These are phyloP conservation scores for Alouatta palliata DNA, from an alignment of 2,113 vertebrate species.

Conservation along the genomic window DNA sequence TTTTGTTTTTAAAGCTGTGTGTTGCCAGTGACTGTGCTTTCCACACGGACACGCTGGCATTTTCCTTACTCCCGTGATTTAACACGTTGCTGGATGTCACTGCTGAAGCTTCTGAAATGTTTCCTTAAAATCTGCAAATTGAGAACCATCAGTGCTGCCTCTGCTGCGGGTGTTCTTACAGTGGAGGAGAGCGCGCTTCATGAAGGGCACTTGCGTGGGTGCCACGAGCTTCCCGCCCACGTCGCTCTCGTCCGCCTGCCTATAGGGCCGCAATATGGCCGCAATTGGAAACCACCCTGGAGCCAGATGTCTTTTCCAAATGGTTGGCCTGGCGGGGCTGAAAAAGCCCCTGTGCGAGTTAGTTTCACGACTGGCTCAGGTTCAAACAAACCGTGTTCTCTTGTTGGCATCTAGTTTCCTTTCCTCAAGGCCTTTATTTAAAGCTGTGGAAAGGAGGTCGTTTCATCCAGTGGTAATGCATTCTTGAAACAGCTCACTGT, in stretches of 20 bases:
- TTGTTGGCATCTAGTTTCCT: neutral
- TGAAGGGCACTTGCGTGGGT: neutral
- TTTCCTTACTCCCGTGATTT: neutral
- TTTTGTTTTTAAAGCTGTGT: accelerated
- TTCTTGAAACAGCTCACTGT: neutral
- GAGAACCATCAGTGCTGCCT: neutral
- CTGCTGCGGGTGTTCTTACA: neutral
- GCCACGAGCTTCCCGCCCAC: neutral
- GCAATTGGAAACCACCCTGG: neutral
- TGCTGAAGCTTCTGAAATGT: neutral
- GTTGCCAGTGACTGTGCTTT: accelerated
- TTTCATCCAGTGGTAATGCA: neutral
- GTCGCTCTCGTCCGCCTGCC: neutral
- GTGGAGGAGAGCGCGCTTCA: no score
- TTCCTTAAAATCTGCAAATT: neutral
- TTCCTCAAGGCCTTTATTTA: neutral
- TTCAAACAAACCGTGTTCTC: neutral
- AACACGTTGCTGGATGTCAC: neutral
- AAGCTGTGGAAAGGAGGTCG: neutral
- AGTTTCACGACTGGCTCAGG: neutral
- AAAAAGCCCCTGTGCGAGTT: neutral
- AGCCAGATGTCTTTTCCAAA: no score
- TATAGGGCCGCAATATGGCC: neutral
- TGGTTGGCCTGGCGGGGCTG: accelerated
- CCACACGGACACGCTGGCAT: accelerated